Evolutionary conservation across 2,888 invertebrate species (phyloP).

Genomic region (Steinernema scapterisci): DNA sequence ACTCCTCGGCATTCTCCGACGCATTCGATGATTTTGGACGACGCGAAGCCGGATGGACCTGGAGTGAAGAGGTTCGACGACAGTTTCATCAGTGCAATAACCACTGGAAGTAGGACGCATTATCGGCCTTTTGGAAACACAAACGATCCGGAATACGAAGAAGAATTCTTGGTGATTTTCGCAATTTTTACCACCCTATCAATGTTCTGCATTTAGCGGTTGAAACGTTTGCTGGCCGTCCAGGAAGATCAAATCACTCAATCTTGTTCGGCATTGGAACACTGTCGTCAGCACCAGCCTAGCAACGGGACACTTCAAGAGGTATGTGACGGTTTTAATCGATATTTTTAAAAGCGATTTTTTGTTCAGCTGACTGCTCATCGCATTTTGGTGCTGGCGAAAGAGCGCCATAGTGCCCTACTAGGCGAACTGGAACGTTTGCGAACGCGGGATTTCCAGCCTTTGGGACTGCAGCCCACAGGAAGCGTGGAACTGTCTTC

Average conservation of each 20-base stretch:
- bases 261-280: constrained; percentile 6
- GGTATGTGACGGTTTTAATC: not conserved
- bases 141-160: not conserved
- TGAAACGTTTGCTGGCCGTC: not conserved
- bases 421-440: not conserved
- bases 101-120: not conserved
- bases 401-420: not conserved
- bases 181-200: not conserved
- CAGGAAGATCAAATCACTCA: constrained; percentile 24
- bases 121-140: not conserved
- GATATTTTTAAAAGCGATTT: not conserved
- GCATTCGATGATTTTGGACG: not conserved
- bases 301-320: constrained; percentile 8
- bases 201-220: not conserved
- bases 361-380: constrained; percentile 15
- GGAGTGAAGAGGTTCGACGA: constrained; percentile 15
- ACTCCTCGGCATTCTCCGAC: constrained; percentile 2
- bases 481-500: constrained; percentile 11
- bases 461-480: not conserved
- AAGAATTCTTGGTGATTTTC: not conserved
- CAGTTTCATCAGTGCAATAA: not conserved
- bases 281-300: constrained; percentile 3
- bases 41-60: not conserved
- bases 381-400: constrained; percentile 12
- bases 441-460: not conserved